Base-by-base conservation (phyloP, 2,797 vertebrate genomes). In the Novumbra hubbsi region DNA sequence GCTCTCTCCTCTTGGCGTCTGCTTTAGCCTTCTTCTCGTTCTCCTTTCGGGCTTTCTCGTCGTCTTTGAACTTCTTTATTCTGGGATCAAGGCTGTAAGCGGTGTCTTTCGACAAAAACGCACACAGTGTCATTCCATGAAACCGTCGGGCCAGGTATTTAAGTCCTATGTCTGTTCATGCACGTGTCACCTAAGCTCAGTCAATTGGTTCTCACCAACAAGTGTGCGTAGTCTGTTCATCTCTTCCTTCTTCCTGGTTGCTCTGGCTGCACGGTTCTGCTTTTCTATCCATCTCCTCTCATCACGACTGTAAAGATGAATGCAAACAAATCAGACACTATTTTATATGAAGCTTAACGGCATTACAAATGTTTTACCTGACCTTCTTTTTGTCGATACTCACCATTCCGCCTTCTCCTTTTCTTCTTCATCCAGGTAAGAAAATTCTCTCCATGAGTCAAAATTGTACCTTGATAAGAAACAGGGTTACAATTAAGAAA, bases 401-500 rank as follows among this genome's bases (percentile, higher is more conserved):
- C 90, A 99, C 98, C 98, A 99, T 93, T 99, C 98, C 72, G 98
- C 98, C 73, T 99, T 99, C 88, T 99, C 98, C 90, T 99, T 99
- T 89, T 99, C 98, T 84, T 99, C 98, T 92, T 99, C 98, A 82
- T 99, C 98, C 91, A 99, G 90, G 82, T 99, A 99, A 16, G 98
- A 99, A 91, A 99, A 99, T 79, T 99, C 98, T 89, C 98, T 95
- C 98, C 98, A 99, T 3, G 98, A 99, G 87, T 99, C 98, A 91
- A 99, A 98, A 92, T 98, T 98, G 89, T 99, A 99, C 98, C 98
- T 98, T 77, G 5, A 75, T 19, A 66, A 32, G 73, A 55, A 1
- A 67, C 4, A 17, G 41, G 9, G 41, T 45, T 45, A 45, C 9
- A 30, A 32, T 32, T 4, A 15, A 11, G 24, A 1, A 71, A 67